Evolutionary conservation across 2,113 vertebrate genomes (phyloP).

Genomic region (Dipodomys spectabilis): DNA sequence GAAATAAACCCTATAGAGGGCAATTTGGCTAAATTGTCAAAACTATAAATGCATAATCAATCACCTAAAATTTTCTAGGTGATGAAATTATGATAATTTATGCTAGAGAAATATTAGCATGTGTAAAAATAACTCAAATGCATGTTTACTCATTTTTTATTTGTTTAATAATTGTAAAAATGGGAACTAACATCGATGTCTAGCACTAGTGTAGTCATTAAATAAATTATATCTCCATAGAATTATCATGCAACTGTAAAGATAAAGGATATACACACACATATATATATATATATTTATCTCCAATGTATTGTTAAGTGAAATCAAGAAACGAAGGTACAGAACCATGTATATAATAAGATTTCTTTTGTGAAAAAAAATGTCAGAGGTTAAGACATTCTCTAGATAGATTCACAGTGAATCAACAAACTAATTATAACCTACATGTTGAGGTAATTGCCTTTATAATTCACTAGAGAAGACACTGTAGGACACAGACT

Average conservation of each 20-base stretch:
- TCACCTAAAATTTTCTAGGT: neutral
- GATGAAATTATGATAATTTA: slow-evolving; percentile 26
- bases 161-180: neutral
- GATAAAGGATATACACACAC: neutral
- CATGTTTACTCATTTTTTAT: neutral
- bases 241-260: neutral
- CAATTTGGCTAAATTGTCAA: neutral
- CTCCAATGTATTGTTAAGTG: neutral
- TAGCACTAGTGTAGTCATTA: neutral
- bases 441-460: no score
- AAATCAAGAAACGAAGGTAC: neutral
- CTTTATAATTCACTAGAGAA: neutral
- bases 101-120: neutral
- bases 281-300: neutral
- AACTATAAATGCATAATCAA: neutral
- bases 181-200: neutral
- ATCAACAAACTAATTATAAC: neutral
- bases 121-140: neutral
- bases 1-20: neutral
- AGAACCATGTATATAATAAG: neutral
- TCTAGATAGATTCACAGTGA: neutral
- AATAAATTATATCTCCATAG: neutral
- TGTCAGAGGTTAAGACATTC: neutral
- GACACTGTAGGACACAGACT: neutral
- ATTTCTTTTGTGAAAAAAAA: neutral